Evolutionary conservation across 1,140 invertebrate genomes (phyloP), one percentile per base, ranked within the genome.

Genomic region (Elymnias hypermnestra): DNA sequence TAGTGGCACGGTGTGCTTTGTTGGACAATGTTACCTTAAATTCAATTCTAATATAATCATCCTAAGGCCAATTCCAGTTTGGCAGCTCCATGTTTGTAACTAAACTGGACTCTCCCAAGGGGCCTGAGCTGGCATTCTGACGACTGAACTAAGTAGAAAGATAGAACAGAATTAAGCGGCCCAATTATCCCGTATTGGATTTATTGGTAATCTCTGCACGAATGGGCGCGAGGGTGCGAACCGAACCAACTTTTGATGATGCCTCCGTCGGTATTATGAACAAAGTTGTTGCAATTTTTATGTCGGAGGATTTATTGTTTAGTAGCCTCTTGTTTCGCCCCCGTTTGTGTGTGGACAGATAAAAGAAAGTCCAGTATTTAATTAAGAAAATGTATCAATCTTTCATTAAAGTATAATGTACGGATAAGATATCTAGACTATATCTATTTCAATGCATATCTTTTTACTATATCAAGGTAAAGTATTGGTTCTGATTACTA

Each of bases 121-220:
- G 81, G 62, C 66, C 78, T 72, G 63, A 84, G 76, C 81, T 74
- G 76, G 81, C 81, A 83, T 81, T 84, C 78, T 83, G 81, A 84
- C 78, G 74, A 81, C 78, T 84, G 81, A 79, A 84, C 78, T 84
- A 83, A 84, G 81, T 84, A 84, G 78, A 84, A 84, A 84, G 81
- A 84, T 84, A 84, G 81, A 74, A 84, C 74, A 82, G 75, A 85
- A 81, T 83, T 85, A 85, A 85, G 82, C 78, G 78, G 78, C 71
- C 76, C 82, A 83, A 83, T 83, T 85, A 85, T 85, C 82, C 82
- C 78, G 76, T 85, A 85, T 85, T 85, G 78, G 81, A 85, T 85
- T 85, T 85, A 85, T 85, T 85, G 81, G 81, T 85, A 85, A 85
- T 85, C 81, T 83, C 69, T 79, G 78, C 81, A 85, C 81, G 81